Evolutionary conservation across 2,113 vertebrate species (phyloP).

Genomic region (Calyptommatus sinebrachiatus): DNA sequence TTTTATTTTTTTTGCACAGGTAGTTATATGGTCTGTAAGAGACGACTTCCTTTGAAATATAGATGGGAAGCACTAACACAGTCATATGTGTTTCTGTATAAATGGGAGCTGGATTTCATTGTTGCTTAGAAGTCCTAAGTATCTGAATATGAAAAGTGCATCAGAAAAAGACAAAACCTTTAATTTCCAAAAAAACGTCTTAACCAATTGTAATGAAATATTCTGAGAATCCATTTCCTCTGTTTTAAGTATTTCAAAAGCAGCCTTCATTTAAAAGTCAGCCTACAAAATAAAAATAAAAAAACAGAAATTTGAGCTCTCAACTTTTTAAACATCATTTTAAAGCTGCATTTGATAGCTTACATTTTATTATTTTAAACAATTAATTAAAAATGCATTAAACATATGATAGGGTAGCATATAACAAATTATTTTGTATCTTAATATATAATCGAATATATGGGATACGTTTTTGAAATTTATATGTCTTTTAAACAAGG

Average conservation of each 20-base stretch:
- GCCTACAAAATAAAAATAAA: background rate
- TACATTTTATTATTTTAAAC: too few species aligned
- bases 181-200: background rate
- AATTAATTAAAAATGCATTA: too few species aligned
- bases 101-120: background rate
- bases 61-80: background rate
- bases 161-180: background rate
- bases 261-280: background rate
- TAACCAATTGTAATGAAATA: background rate
- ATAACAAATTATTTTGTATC: too few species aligned
- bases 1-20: background rate
- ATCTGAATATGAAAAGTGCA: conserved; percentile 1
- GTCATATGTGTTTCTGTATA: background rate
- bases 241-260: background rate
- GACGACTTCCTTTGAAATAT: conserved; percentile 7
- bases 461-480: background rate
- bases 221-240: background rate
- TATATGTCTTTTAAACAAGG: background rate
- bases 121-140: background rate
- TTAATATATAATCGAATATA: background rate
- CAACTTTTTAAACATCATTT: background rate
- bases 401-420: too few species aligned
- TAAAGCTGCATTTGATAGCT: background rate
- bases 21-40: conserved; percentile 25
- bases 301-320: background rate